Evolutionary conservation across 2,888 invertebrate species (phyloP), one percentile per base, ranked within the genome.

Genomic region (Heliconius hortense): DNA sequence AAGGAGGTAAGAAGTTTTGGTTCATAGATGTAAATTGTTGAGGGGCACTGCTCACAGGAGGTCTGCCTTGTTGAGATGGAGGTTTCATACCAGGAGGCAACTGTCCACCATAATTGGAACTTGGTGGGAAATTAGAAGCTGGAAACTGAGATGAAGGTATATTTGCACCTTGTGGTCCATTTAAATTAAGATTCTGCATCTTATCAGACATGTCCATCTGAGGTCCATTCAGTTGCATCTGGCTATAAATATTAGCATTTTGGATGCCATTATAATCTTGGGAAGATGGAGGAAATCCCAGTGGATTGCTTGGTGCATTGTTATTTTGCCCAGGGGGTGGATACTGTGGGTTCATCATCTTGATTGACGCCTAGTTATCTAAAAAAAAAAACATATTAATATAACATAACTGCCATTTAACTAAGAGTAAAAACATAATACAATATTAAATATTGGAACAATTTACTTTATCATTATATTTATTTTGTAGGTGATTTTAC

Each of bases 291-390:
- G 90, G 90, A 81, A 84, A 91, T 74, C 84, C 83, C 39, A 90
- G 81, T 0, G 93, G 92, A 80, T 93, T 93, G 74, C 72, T 86
- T 62, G 93, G 93, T 77, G 90, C 85, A 82, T 94, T 94, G 78
- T 94, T 94, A 78, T 93, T 94, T 81, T 90, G 92, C 75, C 94
- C 94, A 43, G 93, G 92, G 31, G 93, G 91, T 78, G 89, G 86
- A 80, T 90, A 94, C 79, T 94, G 94, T 72, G 94, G 93, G 83
- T 94, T 94, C 94, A 94, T 94, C 92, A 91, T 92, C 75, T 82
- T 88, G 79, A 70, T 80, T 83, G 81, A 83, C 88, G 88, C 89
- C 88, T 66, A 68, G 24, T 60, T 72, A 76, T 79, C 80, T 81
- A 76, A 39, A 80, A 81, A n/a, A 73, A 28, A 72, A 28, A 48